Percentiles rank a stretch among this genome's conserved stretches.
phyloP scores from a whole-genome alignment of 2,113 vertebrate species.

The Myrmecobius fasciatus region DNA sequence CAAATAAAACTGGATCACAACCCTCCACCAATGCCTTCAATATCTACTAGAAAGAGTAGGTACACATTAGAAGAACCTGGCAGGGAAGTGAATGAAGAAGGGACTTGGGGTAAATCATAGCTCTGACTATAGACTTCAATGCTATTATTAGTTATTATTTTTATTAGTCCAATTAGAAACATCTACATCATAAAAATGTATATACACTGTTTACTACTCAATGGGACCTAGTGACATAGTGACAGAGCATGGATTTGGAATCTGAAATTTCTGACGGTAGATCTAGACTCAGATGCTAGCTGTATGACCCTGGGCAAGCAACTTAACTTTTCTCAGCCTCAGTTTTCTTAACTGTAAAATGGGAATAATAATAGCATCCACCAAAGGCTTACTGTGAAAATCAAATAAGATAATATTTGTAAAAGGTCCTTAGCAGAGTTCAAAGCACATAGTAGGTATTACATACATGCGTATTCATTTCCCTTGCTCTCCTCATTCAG shows the following conservation, averaged over 20 bases:
- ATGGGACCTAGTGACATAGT: neutral
- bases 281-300: neutral
- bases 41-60: neutral
- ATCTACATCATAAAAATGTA: neutral
- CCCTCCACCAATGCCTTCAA: neutral
- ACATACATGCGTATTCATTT: neutral
- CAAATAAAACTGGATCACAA: neutral
- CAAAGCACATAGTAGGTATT: neutral
- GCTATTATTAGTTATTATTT: too few relatives aligned
- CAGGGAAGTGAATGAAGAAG: neutral
- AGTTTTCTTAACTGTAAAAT: neutral
- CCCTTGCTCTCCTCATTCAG: neutral
- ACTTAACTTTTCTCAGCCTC: neutral
- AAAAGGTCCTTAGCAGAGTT: neutral
- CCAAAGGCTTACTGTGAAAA: neutral
- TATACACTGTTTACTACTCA: neutral
- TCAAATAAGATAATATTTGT: constrained; percentile 1
- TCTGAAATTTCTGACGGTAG: neutral
- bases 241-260: neutral
- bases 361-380: neutral
- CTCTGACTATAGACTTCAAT: neutral
- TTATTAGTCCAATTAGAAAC: neutral
- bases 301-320: neutral
- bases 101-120: neutral
- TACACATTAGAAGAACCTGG: neutral